Evolutionary conservation across 2,797 vertebrate genomes (phyloP).

Genomic region (Bradypodion pumilum): DNA sequence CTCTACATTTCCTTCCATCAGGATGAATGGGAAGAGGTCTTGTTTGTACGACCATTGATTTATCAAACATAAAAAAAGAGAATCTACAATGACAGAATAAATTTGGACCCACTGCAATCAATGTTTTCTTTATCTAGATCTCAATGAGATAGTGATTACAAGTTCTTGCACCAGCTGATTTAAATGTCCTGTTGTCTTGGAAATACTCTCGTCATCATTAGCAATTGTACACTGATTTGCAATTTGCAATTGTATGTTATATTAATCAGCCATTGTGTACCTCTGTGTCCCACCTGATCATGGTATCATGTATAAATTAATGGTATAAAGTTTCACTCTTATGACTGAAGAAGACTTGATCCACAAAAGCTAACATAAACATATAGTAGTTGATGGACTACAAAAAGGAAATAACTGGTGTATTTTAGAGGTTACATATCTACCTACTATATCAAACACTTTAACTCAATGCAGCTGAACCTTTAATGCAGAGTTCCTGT

Average conservation of each 20-base stretch:
- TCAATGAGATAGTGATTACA: neutral
- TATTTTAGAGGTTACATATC: conserved; percentile 17
- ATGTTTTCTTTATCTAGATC: neutral
- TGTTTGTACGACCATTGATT: neutral
- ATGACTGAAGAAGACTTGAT: no score
- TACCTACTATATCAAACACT: conserved; percentile 30
- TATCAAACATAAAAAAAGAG: neutral
- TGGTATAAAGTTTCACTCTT: no score
- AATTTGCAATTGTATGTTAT: no score
- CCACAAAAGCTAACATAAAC: no score
- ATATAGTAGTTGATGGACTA: no score
- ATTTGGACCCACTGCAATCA: neutral
- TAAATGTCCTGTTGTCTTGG: neutral
- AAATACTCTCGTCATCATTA: neutral
- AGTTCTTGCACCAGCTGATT: neutral
- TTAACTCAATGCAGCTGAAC: conserved; percentile 22
- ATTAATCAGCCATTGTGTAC: no score
- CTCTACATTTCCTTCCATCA: neutral
- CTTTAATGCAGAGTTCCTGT: conserved; percentile 52
- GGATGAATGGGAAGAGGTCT: neutral
- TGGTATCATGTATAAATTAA: no score
- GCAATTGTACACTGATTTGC: no score
- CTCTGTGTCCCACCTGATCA: no score
- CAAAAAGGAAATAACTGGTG: neutral
- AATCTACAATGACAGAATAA: neutral